These are phyloP conservation scores for Cuculus canorus DNA, from an alignment of 2,797 vertebrate genomes.

Conservation along the genomic window DNA sequence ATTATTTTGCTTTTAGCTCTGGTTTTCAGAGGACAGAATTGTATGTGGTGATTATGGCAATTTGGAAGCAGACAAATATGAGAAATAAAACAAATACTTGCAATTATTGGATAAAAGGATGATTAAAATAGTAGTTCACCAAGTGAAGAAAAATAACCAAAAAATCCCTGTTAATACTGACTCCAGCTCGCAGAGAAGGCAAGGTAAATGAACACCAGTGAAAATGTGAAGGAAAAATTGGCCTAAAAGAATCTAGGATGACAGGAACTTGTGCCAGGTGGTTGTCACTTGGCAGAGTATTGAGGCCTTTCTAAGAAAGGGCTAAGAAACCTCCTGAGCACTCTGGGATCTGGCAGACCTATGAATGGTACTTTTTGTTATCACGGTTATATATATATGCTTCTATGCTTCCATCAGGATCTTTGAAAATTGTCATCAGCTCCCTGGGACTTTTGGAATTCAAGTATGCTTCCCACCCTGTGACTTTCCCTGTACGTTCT, in stretches of 20 bases:
- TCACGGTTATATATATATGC: background rate
- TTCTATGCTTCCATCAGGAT: background rate
- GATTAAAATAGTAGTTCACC: background rate
- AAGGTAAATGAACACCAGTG: background rate
- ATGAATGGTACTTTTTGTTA: background rate
- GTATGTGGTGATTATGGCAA: background rate
- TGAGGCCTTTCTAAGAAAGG: background rate
- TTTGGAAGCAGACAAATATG: background rate
- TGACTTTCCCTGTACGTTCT: background rate
- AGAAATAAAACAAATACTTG: constrained; percentile 9
- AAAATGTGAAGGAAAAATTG: background rate
- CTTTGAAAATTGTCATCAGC: background rate
- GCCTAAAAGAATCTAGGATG: background rate
- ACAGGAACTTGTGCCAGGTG: background rate
- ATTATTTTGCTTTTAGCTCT: background rate
- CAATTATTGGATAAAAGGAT: background rate
- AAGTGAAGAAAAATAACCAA: background rate
- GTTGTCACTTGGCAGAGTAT: background rate
- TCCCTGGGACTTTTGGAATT: background rate
- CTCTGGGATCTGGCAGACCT: background rate
- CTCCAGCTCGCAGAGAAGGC: background rate
- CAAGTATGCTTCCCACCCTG: background rate
- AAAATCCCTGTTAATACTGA: background rate
- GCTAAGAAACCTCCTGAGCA: background rate
- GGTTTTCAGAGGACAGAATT: background rate